phyloP scores from a whole-genome alignment of 2,888 invertebrate genomes.

The Meloe dianella region DNA sequence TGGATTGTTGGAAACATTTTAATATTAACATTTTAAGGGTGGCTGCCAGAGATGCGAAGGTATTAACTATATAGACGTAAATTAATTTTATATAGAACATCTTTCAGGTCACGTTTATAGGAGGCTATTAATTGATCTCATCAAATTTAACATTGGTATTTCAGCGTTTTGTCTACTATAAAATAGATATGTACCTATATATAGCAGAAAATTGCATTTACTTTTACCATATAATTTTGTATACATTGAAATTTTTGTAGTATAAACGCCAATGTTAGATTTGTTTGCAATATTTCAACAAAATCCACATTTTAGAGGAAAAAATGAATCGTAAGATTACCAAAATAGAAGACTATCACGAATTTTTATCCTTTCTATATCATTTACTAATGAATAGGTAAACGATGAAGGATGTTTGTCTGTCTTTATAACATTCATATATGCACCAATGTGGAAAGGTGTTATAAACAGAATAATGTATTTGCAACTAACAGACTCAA shows the following conservation, averaged over 20 bases:
- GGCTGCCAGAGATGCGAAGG: background rate
- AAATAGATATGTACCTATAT: no score
- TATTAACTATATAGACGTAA: background rate
- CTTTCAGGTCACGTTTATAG: background rate
- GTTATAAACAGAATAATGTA: constrained; percentile 13
- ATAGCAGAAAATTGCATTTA: constrained; percentile 15
- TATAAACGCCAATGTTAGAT: background rate
- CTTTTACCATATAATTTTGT: constrained; percentile 9
- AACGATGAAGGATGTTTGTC: background rate
- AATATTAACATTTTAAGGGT: no score
- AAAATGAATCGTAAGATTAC: background rate
- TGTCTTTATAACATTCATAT: background rate
- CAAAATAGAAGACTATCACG: background rate
- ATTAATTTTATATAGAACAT: background rate
- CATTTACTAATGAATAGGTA: background rate
- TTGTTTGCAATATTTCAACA: background rate
- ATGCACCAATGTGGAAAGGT: background rate
- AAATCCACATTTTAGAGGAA: background rate
- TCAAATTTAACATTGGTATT: background rate
- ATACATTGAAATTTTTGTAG: constrained; percentile 6
- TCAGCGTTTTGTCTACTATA: constrained; percentile 7
- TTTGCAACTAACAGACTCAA: constrained; percentile 36
- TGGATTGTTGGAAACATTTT: constrained; percentile 9
- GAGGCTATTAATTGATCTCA: background rate
- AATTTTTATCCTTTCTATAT: no score